Evolutionary conservation across 2,888 invertebrate genomes (phyloP).

Genomic region (Strigamia maritima): DNA sequence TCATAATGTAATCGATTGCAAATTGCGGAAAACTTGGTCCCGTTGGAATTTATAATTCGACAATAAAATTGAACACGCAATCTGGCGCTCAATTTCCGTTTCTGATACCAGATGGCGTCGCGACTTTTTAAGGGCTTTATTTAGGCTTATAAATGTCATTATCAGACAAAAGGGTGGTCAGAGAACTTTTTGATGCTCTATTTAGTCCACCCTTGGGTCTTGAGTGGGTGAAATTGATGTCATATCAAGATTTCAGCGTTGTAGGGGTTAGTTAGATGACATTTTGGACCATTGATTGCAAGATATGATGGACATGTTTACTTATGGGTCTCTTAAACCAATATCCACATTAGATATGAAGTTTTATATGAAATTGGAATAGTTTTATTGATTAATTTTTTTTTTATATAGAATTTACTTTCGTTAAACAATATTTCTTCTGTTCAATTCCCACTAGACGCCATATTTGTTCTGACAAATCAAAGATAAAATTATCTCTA

Average conservation of each 20-base stretch:
- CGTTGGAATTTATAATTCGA: background rate
- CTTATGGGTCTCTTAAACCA: too few relatives aligned
- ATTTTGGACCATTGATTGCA: background rate
- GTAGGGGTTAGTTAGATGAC: background rate
- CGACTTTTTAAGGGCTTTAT: background rate
- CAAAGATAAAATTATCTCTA: background rate
- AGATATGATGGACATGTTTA: background rate
- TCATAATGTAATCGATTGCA: background rate
- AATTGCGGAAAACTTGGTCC: background rate
- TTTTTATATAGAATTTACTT: background rate
- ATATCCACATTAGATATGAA: background rate
- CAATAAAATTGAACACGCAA: background rate
- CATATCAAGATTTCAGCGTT: too few relatives aligned
- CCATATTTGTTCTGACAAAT: background rate
- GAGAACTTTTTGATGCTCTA: background rate
- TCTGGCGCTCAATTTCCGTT: background rate
- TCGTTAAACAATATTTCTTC: too few relatives aligned
- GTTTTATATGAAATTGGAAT: background rate
- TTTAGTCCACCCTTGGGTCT: background rate
- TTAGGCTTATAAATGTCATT: background rate
- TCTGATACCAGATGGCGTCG: background rate
- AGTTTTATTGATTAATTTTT: background rate
- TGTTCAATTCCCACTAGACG: background rate
- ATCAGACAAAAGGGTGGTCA: conserved; percentile 13
- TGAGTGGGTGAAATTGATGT: background rate